Evolutionary conservation across 2,888 invertebrate species (phyloP).

Genomic region (Lepetodrilus schrolli): DNA sequence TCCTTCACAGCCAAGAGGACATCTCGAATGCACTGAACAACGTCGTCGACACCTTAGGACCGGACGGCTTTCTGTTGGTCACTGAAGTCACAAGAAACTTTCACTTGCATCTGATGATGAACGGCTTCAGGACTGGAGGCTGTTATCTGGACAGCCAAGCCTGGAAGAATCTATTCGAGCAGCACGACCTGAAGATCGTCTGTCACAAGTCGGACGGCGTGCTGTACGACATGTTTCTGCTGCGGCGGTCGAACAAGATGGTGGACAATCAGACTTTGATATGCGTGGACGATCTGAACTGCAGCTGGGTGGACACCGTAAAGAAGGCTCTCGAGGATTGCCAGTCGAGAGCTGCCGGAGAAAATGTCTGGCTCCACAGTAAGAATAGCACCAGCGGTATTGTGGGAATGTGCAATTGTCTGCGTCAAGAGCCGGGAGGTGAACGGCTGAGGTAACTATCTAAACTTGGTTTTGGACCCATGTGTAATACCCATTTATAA

Average conservation of each 20-base stretch:
- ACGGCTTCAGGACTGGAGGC: constrained; percentile 51
- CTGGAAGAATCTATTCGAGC: constrained; percentile 58
- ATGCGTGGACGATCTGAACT: constrained; percentile 50
- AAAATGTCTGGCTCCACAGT: constrained; percentile 80
- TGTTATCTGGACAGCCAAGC: constrained; percentile 54
- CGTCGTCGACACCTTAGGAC: constrained; percentile 79
- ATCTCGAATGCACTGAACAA: constrained; percentile 51
- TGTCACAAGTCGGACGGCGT: constrained; percentile 82
- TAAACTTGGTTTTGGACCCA: neutral
- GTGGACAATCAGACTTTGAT: constrained; percentile 44
- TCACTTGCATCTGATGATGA: constrained; percentile 55
- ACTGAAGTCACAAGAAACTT: constrained; percentile 75
- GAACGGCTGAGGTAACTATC: constrained; percentile 81
- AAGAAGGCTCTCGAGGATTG: constrained; percentile 84
- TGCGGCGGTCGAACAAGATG: constrained; percentile 78
- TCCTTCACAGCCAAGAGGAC: constrained; percentile 58
- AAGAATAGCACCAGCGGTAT: constrained; percentile 84
- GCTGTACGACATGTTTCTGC: constrained; percentile 77
- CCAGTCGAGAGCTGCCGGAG: constrained; percentile 77
- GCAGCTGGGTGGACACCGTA: constrained; percentile 85
- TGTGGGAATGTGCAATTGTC: constrained; percentile 91
- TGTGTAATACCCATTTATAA: neutral
- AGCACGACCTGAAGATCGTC: constrained; percentile 78
- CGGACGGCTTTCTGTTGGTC: constrained; percentile 77
- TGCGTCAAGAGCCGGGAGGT: constrained; percentile 91